Evolutionary conservation across 2,797 vertebrate genomes (phyloP), one percentile per base, ranked within the genome.

Genomic region (Ambastaia sidthimunki): DNA sequence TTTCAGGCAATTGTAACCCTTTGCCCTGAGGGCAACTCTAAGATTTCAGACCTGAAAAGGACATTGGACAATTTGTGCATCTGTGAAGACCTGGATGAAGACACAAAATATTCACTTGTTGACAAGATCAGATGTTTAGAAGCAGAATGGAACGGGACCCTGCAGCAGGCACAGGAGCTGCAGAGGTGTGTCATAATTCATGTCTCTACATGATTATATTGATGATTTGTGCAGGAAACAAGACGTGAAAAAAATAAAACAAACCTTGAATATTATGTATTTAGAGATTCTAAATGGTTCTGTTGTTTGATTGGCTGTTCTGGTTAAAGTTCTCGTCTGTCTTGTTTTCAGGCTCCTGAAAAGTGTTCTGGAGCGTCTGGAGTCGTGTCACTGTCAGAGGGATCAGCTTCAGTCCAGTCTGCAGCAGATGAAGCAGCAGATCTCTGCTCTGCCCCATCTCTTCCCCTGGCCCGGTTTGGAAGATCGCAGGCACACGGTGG

Each of bases 381-480:
- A 76, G 16, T 90, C 92, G 21, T 92, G 86, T 76, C 81, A 87
- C 76, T 12, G 19, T 60, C 86, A 90, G 62, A 89, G 82, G 47
- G 65, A 54, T 3, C 87, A 90, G 73, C 88, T 90, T 0, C 85
- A 84, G 57, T 70, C 83, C 7, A 85, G 59, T 6, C 82, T 94
- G 80, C 75, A 87, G 6, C 89, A 93, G 65, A 80, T 94, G 2
- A 88, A 88, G 88, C 76, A 80, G 34, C 90, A 91, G 84, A 74
- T 59, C 0, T 85, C 87, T 28, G 47, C 15, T 1, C 87, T 94
- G 28, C 92, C 92, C 0, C 57, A 3, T 0, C n/a, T 85, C 60
- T 94, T 95, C 85, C 83, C 92, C 19, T 95, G 94, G 94, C 94
- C 94, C 0, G 93, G 93, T 16, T 89, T 93, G 28, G 93, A 92